Base-by-base conservation (phyloP, 2,888 invertebrate species). In the Tryphoninae sp. region DNA sequence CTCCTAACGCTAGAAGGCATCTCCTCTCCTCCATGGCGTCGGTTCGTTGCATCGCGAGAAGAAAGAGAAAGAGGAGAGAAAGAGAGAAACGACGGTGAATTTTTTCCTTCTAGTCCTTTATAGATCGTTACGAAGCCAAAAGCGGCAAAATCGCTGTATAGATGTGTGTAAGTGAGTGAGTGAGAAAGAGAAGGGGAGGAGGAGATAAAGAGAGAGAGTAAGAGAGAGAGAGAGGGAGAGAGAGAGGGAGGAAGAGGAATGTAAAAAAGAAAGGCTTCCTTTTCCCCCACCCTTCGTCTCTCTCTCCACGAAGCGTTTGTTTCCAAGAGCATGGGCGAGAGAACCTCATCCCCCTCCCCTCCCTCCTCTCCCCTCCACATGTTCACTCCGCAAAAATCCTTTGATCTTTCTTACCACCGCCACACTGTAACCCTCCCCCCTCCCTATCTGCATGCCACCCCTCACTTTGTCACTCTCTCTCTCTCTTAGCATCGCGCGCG, bases 391-490 rank as follows among this genome's bases (percentile, higher is more conserved):
- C 58, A 75, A 82, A 81, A 80, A 78, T 82, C 73, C 84, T 82
- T 76, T 78, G 81, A 82, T 79, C 75, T 81, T 82, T 78, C 71
- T 82, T 80, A 67, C 80, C 76, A 80, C 75, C 75, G 71, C 61
- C 45, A 11, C 65, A 76, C 76, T 71, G 73, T 73, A 51, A 45
- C 33, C 23, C 22, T 68, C 33, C 55, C 69, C 33, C 19, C 19
- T 1, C 19, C 19, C 19, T 1, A 19, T 19, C 19, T 1, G 19
- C 19, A 19, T 19, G 19, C 19, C 19, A 19, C 19, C 19, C 19
- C 19, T 1, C 19, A 19, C 19, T 19, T 19, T 19, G 19, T 19
- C 71, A 67, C 59, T 42, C 71, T 72, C 59, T 42, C 61, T 26
- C 11, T 61, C 40, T 55, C 76, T 59, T 42, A 23, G 9, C 11